phyloP scores from a whole-genome alignment of 2,113 vertebrate species.

The Vombatus ursinus region DNA sequence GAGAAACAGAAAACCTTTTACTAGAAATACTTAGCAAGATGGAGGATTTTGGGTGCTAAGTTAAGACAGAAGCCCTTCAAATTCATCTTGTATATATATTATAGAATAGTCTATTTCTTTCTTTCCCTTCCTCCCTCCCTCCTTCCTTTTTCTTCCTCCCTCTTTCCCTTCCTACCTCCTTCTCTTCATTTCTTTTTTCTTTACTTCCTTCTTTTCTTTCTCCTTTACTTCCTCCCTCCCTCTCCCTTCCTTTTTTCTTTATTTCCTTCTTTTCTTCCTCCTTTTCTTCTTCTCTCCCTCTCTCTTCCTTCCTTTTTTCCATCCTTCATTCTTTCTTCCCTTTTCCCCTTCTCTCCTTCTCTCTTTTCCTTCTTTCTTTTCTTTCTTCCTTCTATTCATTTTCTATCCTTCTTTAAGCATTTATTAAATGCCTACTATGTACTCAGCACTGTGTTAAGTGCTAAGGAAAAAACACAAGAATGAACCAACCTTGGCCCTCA shows the following conservation, averaged over 20 bases:
- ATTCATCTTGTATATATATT: neutral
- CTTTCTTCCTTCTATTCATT: neutral
- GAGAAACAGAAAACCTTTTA: slow-evolving; percentile 70
- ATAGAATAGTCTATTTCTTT: neutral
- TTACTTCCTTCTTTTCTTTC: too few relatives aligned
- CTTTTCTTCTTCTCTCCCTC: too few relatives aligned
- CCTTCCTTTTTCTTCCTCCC: too few relatives aligned
- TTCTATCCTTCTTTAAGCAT: neutral
- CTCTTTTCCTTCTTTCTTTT: too few relatives aligned
- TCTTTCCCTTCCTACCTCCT: too few relatives aligned
- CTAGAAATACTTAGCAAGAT: slow-evolving; percentile 38
- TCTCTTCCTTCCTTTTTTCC: too few relatives aligned
- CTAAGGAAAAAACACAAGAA: neutral
- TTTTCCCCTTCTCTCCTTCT: too few relatives aligned
- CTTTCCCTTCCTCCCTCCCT: neutral
- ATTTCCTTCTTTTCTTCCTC: too few relatives aligned
- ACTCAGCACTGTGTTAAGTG: neutral
- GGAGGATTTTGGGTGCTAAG: slow-evolving; percentile 35
- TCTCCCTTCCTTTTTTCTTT: too few relatives aligned
- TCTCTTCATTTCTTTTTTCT: too few relatives aligned
- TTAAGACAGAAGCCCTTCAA: neutral
- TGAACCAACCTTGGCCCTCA: neutral
- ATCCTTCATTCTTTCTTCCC: too few relatives aligned
- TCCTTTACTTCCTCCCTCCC: too few relatives aligned
- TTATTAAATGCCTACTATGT: neutral